These are phyloP conservation scores for Sipha maydis DNA, from an alignment of 2,888 invertebrate species.

Conservation along the genomic window DNA sequence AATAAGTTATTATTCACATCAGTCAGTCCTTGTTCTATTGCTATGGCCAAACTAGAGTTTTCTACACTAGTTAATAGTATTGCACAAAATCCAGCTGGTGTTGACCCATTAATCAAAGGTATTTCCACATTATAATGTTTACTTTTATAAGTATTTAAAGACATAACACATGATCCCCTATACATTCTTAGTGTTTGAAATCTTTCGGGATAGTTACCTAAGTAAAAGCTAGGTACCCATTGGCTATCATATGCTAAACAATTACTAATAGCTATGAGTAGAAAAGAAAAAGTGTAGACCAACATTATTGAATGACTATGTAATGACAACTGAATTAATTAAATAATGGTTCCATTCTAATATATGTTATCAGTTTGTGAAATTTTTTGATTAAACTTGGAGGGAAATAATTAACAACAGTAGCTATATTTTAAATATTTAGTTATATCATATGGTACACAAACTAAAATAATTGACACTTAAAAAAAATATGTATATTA, in stretches of 20 bases:
- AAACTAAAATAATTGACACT: neutral
- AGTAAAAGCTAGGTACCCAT: slow-evolving; percentile 52
- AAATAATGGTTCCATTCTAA: neutral
- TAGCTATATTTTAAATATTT: neutral
- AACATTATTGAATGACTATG: slow-evolving; percentile 24
- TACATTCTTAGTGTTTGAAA: slow-evolving; percentile 50
- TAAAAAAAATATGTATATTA: neutral
- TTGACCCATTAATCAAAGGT: slow-evolving; percentile 48
- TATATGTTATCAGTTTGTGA: neutral
- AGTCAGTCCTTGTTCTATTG: slow-evolving; percentile 51
- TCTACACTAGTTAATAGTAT: slow-evolving; percentile 40
- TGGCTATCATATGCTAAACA: slow-evolving; percentile 39
- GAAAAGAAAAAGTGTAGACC: neutral
- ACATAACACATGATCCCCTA: slow-evolving; percentile 42
- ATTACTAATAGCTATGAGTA: slow-evolving; percentile 14
- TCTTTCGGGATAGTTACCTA: neutral
- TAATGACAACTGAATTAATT: slow-evolving; percentile 18
- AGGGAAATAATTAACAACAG: neutral
- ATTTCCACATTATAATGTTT: slow-evolving; percentile 59
- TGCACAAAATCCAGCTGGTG: slow-evolving; percentile 56
- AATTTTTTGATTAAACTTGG: neutral
- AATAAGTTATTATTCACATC: neutral
- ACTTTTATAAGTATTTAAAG: slow-evolving; percentile 25
- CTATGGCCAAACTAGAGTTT: slow-evolving; percentile 41
- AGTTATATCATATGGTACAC: neutral